Percentiles rank a stretch among this genome's conserved stretches.
phyloP scores from a whole-genome alignment of 2,888 invertebrate genomes.

The Megaustenia siamemsis region DNA sequence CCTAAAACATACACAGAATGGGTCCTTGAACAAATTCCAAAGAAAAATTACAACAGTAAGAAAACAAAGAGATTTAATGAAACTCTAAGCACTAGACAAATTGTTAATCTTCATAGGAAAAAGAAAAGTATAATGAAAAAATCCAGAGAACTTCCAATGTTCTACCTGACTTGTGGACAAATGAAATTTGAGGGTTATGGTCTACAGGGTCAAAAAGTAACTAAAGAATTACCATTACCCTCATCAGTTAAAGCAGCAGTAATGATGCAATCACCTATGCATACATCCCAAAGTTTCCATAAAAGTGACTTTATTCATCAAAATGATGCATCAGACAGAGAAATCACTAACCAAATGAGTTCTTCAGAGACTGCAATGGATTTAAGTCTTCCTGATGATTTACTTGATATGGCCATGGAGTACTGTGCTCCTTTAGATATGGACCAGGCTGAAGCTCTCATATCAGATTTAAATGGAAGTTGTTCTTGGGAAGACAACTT shows the following conservation, averaged over 20 bases:
- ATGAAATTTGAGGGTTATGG: constrained; percentile 5
- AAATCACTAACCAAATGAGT: not conserved
- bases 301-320: not conserved
- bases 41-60: constrained; percentile 17
- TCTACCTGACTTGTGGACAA: not conserved
- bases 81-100: not conserved
- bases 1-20: constrained; percentile 36
- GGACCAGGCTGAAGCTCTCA: constrained; percentile 41
- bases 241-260: not conserved
- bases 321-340: not conserved
- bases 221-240: constrained; percentile 40
- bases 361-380: not conserved
- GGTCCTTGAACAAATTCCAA: constrained; percentile 26
- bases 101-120: not conserved
- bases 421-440: constrained; percentile 54
- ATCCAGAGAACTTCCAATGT: constrained; percentile 38
- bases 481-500: constrained; percentile 43
- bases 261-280: not conserved
- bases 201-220: constrained; percentile 12
- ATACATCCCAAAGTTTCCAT: not conserved
- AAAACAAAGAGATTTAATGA: not conserved
- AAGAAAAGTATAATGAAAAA: constrained; percentile 1
- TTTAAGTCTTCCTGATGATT: constrained; percentile 56
- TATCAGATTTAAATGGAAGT: constrained; percentile 41
- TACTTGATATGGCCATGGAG: constrained; percentile 60